phyloP scores from a whole-genome alignment of 1,140 invertebrate species.

The Tetramorium simillimum region DNA sequence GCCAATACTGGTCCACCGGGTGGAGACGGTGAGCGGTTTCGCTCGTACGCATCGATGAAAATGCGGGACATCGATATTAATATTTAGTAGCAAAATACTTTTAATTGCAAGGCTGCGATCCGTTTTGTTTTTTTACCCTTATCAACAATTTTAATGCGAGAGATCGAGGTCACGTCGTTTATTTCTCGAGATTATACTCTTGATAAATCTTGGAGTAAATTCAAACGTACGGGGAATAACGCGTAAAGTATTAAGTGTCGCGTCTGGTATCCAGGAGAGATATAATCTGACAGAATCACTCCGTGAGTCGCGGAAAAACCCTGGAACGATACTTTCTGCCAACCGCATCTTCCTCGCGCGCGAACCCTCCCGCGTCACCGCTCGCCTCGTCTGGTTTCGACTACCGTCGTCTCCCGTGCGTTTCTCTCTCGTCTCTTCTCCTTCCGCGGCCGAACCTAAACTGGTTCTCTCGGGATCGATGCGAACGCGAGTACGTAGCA shows the following conservation, averaged over 20 bases:
- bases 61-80: conserved; percentile 30
- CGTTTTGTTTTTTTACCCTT: not conserved
- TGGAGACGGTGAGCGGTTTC: conserved; percentile 49
- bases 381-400: conserved; percentile 58
- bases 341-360: not conserved
- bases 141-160: not conserved
- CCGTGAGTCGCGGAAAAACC: not conserved
- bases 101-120: not conserved
- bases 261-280: not conserved
- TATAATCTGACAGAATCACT: not conserved
- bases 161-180: not conserved
- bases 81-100: not conserved
- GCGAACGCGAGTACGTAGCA: conserved; percentile 22
- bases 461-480: conserved; percentile 69
- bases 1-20: conserved; percentile 45
- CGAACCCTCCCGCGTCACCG: conserved; percentile 24
- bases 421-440: conserved; percentile 50
- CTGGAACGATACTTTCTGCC: conserved; percentile 1
- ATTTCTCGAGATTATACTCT: not conserved
- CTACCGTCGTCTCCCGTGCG: conserved; percentile 12
- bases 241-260: not conserved
- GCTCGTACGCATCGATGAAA: not conserved
- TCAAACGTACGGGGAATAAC: not conserved
- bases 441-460: conserved; percentile 67
- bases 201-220: not conserved